Conservation (phyloP, 2,797 vertebrate species). For the Pteronotus mesoamericanus region DNA sequence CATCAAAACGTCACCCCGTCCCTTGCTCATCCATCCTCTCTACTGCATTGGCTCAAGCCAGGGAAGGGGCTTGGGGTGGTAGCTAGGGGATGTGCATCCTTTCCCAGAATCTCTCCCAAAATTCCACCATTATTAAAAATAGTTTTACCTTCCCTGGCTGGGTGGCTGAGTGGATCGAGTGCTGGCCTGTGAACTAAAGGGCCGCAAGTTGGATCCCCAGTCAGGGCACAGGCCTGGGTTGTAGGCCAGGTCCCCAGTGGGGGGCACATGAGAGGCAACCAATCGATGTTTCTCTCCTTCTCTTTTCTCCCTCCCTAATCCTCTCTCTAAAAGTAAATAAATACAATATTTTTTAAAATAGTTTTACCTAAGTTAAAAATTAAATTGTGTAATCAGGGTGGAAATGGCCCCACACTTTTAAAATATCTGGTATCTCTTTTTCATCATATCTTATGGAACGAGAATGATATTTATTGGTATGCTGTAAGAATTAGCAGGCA, state of each 20-base stretch:
- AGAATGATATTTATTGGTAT: not conserved
- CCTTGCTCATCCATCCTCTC: not conserved
- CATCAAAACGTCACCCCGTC: not conserved
- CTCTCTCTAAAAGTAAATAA: not conserved
- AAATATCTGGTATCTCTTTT: not conserved
- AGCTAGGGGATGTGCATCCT: not conserved
- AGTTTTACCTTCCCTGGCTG: not conserved
- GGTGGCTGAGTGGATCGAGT: too few species aligned
- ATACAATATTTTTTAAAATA: not conserved
- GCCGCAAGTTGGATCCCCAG: too few species aligned
- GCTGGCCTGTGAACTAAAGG: too few species aligned
- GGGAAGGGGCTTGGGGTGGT: fast-evolving
- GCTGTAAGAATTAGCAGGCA: not conserved
- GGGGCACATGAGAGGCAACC: too few species aligned
- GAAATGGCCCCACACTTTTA: not conserved
- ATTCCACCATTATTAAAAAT: not conserved
- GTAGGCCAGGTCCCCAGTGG: too few species aligned
- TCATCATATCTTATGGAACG: not conserved
- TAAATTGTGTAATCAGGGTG: not conserved
- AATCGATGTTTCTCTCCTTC: not conserved
- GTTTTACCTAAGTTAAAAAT: not conserved
- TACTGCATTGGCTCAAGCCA: not conserved
- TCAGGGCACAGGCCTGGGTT: too few species aligned
- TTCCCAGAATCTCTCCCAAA: not conserved
- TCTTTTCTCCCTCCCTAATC: not conserved